Percentiles rank a stretch among this genome's conserved stretches.
These are phyloP conservation scores for Geotrupes spiniger DNA, from an alignment of 2,888 invertebrate genomes.

Conservation along the genomic window DNA sequence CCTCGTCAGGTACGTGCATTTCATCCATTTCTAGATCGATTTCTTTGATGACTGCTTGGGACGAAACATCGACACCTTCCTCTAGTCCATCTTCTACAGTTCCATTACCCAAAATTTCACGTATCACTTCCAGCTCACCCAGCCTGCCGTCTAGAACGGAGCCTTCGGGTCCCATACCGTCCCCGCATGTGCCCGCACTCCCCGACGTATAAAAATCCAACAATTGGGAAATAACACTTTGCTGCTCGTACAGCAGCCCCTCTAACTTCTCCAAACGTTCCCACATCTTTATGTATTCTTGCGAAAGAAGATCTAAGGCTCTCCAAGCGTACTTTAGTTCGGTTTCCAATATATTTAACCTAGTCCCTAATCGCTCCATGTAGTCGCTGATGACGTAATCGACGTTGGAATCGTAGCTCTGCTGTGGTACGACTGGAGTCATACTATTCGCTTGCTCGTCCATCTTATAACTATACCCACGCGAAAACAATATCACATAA, in stretches of 20 bases:
- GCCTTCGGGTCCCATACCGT: conserved; percentile 33
- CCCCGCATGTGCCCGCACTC: conserved; percentile 45
- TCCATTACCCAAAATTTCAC: conserved; percentile 65
- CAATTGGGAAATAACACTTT: conserved; percentile 84
- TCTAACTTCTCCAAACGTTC: conserved; percentile 85
- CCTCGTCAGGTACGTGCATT: conserved; percentile 69
- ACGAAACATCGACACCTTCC: conserved; percentile 59
- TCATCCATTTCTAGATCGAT: conserved; percentile 54
- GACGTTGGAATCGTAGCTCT: conserved; percentile 49
- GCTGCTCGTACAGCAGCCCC: conserved; percentile 82
- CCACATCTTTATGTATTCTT: conserved; percentile 94
- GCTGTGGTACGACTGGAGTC: conserved; percentile 42
- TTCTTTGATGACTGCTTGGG: conserved; percentile 44
- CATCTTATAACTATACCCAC: conserved; percentile 16
- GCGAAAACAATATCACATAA: conserved; percentile 4
- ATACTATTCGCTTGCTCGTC: conserved; percentile 39
- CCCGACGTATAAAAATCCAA: conserved; percentile 73
- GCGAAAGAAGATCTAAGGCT: conserved; percentile 83
- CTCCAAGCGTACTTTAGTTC: conserved; percentile 92
- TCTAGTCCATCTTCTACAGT: conserved; percentile 66
- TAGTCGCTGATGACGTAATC: conserved; percentile 85
- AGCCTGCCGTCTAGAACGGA: conserved; percentile 42
- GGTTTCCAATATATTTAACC: conserved; percentile 83
- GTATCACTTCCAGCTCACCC: conserved; percentile 58
- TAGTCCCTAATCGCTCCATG: conserved; percentile 85